Evolutionary conservation across 1,140 invertebrate genomes (phyloP).

Genomic region (Pygmarrhopalites habei): DNA sequence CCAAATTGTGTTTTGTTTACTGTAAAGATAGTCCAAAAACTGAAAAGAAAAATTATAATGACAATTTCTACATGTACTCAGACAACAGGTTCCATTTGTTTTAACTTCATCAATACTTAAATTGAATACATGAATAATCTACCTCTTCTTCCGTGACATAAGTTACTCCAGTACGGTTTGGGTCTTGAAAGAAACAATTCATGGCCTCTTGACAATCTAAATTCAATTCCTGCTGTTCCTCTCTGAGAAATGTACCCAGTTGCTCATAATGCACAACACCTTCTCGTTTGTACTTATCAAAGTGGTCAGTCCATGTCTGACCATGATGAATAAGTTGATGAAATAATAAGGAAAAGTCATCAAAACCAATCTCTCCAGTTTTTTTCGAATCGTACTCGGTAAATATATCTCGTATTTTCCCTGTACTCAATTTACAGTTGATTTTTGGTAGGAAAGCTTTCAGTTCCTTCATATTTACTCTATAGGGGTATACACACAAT

Average conservation of each 20-base stretch:
- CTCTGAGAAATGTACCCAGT: conserved; percentile 66
- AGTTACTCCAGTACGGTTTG: conserved; percentile 70
- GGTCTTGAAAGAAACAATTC: conserved; percentile 63
- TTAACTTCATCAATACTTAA: too few species aligned
- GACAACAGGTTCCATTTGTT: too few species aligned
- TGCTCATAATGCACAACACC: conserved; percentile 47
- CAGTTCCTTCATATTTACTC: conserved; percentile 80
- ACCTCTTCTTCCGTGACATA: conserved; percentile 69
- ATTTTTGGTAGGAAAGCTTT: conserved; percentile 83
- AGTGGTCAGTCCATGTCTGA: conserved; percentile 49
- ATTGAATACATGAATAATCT: too few species aligned
- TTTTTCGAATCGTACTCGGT: conserved; percentile 72
- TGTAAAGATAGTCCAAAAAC: conserved; percentile 81
- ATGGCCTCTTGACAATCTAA: conserved; percentile 58
- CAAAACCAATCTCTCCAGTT: conserved; percentile 77
- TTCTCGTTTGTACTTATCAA: background rate
- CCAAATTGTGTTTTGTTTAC: conserved; percentile 88
- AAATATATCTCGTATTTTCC: conserved; percentile 64
- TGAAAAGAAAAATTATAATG: too few species aligned
- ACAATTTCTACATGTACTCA: too few species aligned
- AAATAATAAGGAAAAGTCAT: conserved; percentile 80
- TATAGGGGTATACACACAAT: conserved; percentile 45
- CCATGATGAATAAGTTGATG: conserved; percentile 76
- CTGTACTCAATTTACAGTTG: conserved; percentile 81
- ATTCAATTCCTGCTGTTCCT: conserved; percentile 68